Evolutionary conservation across 2,113 vertebrate species (phyloP), one percentile per base, ranked within the genome.

Genomic region (Ammospiza nelsoni): DNA sequence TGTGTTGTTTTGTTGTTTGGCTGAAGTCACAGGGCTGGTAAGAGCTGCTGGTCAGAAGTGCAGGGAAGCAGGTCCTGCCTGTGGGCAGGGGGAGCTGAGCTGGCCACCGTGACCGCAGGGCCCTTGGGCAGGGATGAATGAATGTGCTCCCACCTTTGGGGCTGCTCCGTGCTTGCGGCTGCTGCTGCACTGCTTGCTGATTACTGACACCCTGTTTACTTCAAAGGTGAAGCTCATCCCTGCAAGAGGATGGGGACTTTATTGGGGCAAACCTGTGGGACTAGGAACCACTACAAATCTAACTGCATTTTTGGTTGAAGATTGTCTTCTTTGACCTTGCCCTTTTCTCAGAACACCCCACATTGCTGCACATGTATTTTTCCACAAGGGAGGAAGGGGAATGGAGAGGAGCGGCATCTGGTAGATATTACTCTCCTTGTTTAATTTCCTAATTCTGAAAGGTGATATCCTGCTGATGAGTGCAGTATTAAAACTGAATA

Each of bases 351-450:
- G 95, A 95, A 77, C 91, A 95, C 91, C 89, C 78, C 84, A 95
- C 91, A 91, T 89, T 96, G 94, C 96, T 95, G 94, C 93, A 96
- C 90, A 88, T 95, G 94, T 92, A 92, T 95, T 96, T 97, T 96
- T 86, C 95, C 96, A 95, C 94, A 91, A 95, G 95, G 92, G 95
- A 96, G 94, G 91, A 95, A 95, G 95, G 93, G 94, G 87, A 96
- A 91, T 96, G 94, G 95, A 96, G 93, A 95, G 96, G 81, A 95
- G 59, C 91, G 12, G 87, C 88, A 93, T 96, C 96, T 96, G 95
- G 91, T 97, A 96, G 96, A 96, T 97, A 95, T 93, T 95, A 96
- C 89, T 95, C 92, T 96, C 94, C 95, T 96, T 96, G 93, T 96
- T 96, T 86, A 95, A 78, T 96, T 95, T 96, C 82, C 91, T 96